phyloP scores from a whole-genome alignment of 2,113 vertebrate genomes.

The Scophthalmus maximus region DNA sequence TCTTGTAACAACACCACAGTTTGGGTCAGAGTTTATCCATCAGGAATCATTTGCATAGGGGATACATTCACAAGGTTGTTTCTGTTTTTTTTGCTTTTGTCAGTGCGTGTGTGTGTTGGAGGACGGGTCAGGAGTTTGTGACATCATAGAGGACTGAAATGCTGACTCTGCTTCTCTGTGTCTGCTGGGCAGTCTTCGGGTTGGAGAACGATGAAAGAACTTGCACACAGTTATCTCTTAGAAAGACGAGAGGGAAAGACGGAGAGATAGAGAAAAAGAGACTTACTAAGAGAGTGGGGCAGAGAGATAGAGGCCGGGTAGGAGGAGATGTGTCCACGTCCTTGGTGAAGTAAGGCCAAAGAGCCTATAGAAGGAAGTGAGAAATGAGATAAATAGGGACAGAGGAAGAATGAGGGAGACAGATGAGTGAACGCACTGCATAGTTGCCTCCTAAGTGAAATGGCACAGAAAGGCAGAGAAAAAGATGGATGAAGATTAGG shows the following conservation, averaged over 20 bases:
- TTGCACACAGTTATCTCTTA: slow-evolving; percentile 67
- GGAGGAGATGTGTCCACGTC: slow-evolving; percentile 64
- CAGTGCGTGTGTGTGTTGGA: slow-evolving; percentile 12
- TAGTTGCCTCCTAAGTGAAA: slow-evolving; percentile 46
- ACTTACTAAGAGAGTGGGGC: slow-evolving; percentile 33
- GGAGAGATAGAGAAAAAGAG: slow-evolving; percentile 45
- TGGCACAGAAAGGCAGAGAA: slow-evolving; percentile 31
- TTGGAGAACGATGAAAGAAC: slow-evolving; percentile 72
- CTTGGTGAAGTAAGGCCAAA: slow-evolving; percentile 70
- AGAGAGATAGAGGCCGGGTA: slow-evolving; percentile 18
- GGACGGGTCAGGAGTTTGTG: slow-evolving; percentile 52
- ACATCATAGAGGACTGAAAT: slow-evolving; percentile 72
- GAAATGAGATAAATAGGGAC: slow-evolving; percentile 61
- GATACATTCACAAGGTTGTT: slow-evolving; percentile 16
- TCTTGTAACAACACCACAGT: slow-evolving; percentile 36
- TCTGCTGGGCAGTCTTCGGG: slow-evolving; percentile 71
- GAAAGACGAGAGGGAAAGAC: slow-evolving; percentile 66
- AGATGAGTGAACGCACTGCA: slow-evolving; percentile 49
- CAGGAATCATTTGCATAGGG: slow-evolving; percentile 4
- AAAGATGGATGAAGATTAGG: slow-evolving; percentile 42
- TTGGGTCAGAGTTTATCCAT: slow-evolving; percentile 37
- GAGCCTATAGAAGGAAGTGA: slow-evolving; percentile 57
- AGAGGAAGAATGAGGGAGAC: slow-evolving; percentile 56
- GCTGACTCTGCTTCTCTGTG: slow-evolving; percentile 79
- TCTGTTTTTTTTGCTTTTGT: slow-evolving; percentile 9